Evolutionary conservation across 1,140 invertebrate species (phyloP).

Genomic region (Oryctes rhinoceros): DNA sequence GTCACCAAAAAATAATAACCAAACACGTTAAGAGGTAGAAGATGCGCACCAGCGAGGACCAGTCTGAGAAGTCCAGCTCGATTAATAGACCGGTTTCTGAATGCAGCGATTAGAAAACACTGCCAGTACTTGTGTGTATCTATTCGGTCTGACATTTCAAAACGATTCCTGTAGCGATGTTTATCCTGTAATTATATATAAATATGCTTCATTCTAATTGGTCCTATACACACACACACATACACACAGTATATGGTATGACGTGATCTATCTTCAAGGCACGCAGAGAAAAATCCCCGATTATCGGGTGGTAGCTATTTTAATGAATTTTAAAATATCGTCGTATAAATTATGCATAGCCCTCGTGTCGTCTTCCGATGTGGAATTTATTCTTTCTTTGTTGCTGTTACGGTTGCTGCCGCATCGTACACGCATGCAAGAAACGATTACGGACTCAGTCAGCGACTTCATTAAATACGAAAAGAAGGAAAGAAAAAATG

Average conservation of each 20-base stretch:
- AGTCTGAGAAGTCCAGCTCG: no score
- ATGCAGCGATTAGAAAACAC: not conserved
- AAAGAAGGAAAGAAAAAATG: not conserved
- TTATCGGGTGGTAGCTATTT: not conserved
- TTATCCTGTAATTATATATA: constrained; percentile 1
- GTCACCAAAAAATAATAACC: not conserved
- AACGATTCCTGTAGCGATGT: not conserved
- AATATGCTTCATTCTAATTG: constrained; percentile 1
- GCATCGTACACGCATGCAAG: not conserved
- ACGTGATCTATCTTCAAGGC: no score
- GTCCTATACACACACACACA: not conserved
- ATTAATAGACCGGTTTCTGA: not conserved
- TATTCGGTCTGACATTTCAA: not conserved
- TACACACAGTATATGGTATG: not conserved
- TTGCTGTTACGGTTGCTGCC: no score
- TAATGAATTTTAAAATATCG: constrained; percentile 9
- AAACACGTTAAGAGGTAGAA: not conserved
- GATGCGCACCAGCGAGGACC: not conserved
- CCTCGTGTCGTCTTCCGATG: not conserved
- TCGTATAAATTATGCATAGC: constrained; percentile 4
- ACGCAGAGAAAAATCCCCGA: not conserved
- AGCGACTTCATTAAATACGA: not conserved
- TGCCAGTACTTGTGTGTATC: not conserved
- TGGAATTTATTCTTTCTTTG: not conserved
- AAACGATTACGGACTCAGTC: not conserved